Base-by-base conservation (phyloP, 1,140 invertebrate species). In the Heliothis virescens region DNA sequence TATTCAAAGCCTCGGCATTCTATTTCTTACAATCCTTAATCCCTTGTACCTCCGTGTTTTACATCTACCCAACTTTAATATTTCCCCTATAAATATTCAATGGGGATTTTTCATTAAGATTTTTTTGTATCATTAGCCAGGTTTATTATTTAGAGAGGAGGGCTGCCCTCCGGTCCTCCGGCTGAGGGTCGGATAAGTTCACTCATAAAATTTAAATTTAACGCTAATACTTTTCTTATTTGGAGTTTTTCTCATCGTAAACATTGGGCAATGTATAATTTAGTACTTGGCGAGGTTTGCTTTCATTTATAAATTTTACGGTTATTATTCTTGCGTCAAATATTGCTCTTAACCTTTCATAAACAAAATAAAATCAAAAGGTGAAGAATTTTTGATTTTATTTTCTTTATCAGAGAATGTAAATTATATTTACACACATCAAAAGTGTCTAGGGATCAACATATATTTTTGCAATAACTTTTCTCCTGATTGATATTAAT, bases 101-200 rank as follows among this genome's bases (percentile, higher is more conserved):
- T 52, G 73, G 21, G 53, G 63, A 76, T 76, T 80, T 80, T 80
- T 75, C 63, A 75, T 75, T 80, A 65, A 67, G 73, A 80, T 80
- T 74, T 80, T 80, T 80, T 80, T 80, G 79, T 80, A 80, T 80
- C 79, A 80, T 76, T 76, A 76, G 74, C 74, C 48, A 65, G 50
- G 74, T 76, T 74, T 74, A 74, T 74, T 80, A 76, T 80, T 75
- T 75, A 67, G 62, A 75, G 47, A 74, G 71, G 72, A 75, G 53
- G 72, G 63, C 53, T 59, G 65, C 48, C 59, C 26, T 73, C 67
- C 50, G 62, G 71, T 53, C 59, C 50, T 53, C 55, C 34, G 48
- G 55, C 52, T 69, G 79, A 80, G 79, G 72, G 73, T 80, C 72
- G 74, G 74, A 13, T 76, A 76, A 76, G 74, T 65, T 76, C 74